Percentiles rank a stretch among this genome's conserved stretches.
These are phyloP conservation scores for Bellardia bayeri DNA, from an alignment of 2,888 invertebrate genomes.

Conservation along the genomic window DNA sequence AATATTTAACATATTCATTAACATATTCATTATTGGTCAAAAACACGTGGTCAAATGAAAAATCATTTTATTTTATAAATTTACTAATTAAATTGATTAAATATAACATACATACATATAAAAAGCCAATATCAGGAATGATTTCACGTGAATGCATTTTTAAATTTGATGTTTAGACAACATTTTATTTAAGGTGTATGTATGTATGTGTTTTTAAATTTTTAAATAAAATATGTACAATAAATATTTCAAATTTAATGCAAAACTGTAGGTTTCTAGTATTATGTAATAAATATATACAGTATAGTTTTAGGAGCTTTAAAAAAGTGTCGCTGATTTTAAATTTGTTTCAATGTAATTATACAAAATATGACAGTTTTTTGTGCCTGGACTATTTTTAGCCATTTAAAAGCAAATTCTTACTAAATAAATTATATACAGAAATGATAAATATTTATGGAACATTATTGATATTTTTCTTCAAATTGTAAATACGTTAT, in stretches of 20 bases:
- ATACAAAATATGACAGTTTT: no score
- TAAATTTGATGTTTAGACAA: constrained; percentile 8
- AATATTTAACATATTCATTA: constrained; percentile 8
- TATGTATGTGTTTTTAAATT: background rate
- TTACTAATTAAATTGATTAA: constrained; percentile 31
- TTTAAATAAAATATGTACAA: background rate
- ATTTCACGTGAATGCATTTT: constrained; percentile 54
- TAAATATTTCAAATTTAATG: background rate
- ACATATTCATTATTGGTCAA: constrained; percentile 20
- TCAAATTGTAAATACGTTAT: no score
- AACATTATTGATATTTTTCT: no score
- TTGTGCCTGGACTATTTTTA: no score
- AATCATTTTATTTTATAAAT: background rate
- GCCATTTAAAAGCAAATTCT: no score
- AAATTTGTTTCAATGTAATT: no score
- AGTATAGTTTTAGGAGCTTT: no score
- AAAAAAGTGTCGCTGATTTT: no score
- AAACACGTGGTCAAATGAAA: constrained; percentile 12
- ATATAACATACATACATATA: constrained; percentile 26
- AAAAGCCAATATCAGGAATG: background rate
- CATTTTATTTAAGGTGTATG: background rate
- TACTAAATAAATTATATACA: no score
- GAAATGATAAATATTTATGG: no score
- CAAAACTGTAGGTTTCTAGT: no score
- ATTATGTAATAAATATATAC: no score